These are phyloP conservation scores for Octodon degus DNA, from an alignment of 2,113 vertebrate species.

Conservation along the genomic window DNA sequence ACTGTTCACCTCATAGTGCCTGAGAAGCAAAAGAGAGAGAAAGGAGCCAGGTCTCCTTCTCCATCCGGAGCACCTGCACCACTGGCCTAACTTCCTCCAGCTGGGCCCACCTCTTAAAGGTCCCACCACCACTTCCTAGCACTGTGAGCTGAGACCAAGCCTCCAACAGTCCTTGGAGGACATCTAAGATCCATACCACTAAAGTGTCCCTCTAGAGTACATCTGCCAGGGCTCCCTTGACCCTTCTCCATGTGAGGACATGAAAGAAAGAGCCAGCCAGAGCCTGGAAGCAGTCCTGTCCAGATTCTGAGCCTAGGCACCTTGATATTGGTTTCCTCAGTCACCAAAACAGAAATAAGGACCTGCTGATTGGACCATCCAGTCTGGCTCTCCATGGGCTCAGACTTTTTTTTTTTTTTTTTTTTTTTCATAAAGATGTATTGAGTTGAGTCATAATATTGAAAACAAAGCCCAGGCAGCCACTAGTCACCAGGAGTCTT, in stretches of 20 bases:
- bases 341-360: not conserved
- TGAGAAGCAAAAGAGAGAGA: not conserved
- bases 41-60: not conserved
- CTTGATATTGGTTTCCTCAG: not conserved
- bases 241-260: not conserved
- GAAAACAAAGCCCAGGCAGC: not conserved
- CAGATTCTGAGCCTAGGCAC: not conserved
- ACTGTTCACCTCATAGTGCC: not conserved
- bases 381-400: not conserved
- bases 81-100: not conserved
- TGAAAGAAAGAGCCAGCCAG: not conserved
- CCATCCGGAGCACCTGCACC: too few species aligned
- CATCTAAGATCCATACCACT: not conserved
- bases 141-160: not conserved
- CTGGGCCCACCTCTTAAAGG: not conserved
- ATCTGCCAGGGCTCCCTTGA: not conserved
- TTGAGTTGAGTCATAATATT: not conserved
- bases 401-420: too few species aligned
- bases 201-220: not conserved
- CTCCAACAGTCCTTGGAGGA: not conserved
- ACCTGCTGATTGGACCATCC: too few species aligned
- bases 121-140: not conserved
- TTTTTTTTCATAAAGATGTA: too few species aligned
- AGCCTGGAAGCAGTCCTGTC: not conserved
- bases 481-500: not conserved